These are phyloP conservation scores for Cyprinodon variegatus DNA, from an alignment of 2,113 vertebrate species.

Conservation along the genomic window DNA sequence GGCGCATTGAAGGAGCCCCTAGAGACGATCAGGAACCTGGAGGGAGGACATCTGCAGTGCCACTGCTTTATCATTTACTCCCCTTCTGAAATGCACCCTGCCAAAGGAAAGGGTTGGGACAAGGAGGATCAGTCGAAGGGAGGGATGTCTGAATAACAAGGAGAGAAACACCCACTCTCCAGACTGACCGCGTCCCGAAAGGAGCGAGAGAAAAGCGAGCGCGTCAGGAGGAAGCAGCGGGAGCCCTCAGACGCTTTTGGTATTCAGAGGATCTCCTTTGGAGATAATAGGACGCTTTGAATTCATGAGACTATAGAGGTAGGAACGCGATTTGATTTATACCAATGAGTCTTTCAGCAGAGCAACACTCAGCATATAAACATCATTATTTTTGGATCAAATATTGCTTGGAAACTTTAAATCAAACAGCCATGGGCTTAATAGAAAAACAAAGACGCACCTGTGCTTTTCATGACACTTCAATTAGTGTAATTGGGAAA, in stretches of 20 bases:
- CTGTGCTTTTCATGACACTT: not conserved
- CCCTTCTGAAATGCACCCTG: slow-evolving; percentile 47
- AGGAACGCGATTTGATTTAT: slow-evolving; percentile 56
- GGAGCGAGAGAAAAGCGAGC: slow-evolving; percentile 46
- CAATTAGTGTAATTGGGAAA: not conserved
- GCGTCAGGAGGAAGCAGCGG: slow-evolving; percentile 36
- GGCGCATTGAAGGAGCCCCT: slow-evolving; percentile 22
- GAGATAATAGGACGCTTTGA: slow-evolving; percentile 51
- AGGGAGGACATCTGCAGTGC: slow-evolving; percentile 49
- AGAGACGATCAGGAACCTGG: slow-evolving; percentile 38
- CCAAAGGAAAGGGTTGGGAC: slow-evolving; percentile 62
- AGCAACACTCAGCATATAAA: slow-evolving; percentile 24
- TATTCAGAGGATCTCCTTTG: slow-evolving; percentile 50
- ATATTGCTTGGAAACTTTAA: slow-evolving; percentile 23
- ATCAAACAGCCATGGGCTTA: not conserved
- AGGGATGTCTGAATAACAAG: slow-evolving; percentile 75
- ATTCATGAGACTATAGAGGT: slow-evolving; percentile 73
- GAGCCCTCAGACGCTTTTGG: slow-evolving; percentile 5
- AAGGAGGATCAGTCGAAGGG: slow-evolving; percentile 71
- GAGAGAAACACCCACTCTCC: slow-evolving; percentile 73
- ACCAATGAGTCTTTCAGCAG: not conserved
- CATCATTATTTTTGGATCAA: not conserved
- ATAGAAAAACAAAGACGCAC: not conserved
- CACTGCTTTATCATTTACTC: slow-evolving; percentile 33
- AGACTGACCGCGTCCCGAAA: slow-evolving; percentile 63